These are phyloP conservation scores for Micromussa lordhowensis DNA, from an alignment of 92 coral and sea anemone species.

Conservation along the genomic window DNA sequence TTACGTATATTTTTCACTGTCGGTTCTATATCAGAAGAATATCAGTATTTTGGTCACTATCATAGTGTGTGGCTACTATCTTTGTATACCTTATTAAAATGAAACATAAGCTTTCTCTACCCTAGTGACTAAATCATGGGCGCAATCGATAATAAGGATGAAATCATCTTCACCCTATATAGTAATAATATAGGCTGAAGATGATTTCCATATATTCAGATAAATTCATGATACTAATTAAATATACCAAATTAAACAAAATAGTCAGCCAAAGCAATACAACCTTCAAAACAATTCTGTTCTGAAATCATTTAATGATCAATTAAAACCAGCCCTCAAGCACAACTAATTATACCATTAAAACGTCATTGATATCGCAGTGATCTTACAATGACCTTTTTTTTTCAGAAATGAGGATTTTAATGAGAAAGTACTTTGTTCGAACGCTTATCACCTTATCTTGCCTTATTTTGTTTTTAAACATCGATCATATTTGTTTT, in stretches of 20 bases:
- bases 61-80: background rate
- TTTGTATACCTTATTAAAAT: background rate
- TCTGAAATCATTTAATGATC: background rate
- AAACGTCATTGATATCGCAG: background rate
- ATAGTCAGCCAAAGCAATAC: background rate
- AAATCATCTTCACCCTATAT: too few species aligned
- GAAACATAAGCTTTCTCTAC: background rate
- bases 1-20: background rate
- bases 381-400: background rate
- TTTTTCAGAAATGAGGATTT: background rate
- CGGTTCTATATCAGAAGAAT: background rate
- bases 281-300: background rate
- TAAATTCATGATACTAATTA: background rate
- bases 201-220: background rate
- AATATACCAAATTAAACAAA: background rate
- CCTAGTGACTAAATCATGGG: background rate
- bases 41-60: background rate
- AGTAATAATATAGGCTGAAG: background rate
- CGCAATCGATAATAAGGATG: background rate
- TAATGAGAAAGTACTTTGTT: background rate
- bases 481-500: background rate
- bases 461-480: background rate
- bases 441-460: background rate
- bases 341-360: background rate
- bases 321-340: background rate